A percentile compares a stretch with the other conserved stretches of the same genome.
phyloP scores from a whole-genome alignment of 2,888 invertebrate genomes.

The Patella caerulea region DNA sequence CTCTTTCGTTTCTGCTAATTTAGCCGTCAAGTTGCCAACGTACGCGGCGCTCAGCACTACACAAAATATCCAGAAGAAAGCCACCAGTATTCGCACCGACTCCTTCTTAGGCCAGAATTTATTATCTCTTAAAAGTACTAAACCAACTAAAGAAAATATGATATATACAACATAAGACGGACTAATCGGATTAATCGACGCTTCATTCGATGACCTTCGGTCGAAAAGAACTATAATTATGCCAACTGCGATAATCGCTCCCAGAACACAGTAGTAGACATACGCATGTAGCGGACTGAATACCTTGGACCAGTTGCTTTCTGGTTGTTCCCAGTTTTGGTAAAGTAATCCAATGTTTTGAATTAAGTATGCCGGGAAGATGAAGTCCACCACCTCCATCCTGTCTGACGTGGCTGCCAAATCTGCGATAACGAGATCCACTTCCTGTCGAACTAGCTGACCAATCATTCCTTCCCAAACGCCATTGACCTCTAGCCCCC shows the following conservation, averaged over 20 bases:
- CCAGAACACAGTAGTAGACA: background rate
- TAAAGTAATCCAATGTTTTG: background rate
- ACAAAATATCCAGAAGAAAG: constrained; percentile 1
- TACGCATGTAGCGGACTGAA: background rate
- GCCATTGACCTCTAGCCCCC: background rate
- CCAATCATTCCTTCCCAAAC: background rate
- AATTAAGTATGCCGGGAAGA: background rate
- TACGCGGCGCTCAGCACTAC: background rate
- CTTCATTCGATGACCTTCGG: background rate
- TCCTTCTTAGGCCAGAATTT: background rate
- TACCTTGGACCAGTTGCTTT: background rate
- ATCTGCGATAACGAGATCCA: background rate
- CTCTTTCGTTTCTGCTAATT: background rate
- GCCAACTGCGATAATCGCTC: background rate
- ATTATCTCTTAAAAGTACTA: background rate
- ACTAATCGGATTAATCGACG: background rate
- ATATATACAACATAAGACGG: background rate
- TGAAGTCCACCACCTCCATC: background rate
- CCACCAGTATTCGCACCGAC: background rate
- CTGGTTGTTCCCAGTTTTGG: background rate
- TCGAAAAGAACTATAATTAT: background rate
- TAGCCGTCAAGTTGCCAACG: background rate
- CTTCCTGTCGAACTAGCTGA: background rate
- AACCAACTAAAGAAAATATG: background rate
- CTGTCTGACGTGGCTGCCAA: background rate